Conservation (phyloP, 1,140 invertebrate genomes). For the Nilaparvata lugens region DNA sequence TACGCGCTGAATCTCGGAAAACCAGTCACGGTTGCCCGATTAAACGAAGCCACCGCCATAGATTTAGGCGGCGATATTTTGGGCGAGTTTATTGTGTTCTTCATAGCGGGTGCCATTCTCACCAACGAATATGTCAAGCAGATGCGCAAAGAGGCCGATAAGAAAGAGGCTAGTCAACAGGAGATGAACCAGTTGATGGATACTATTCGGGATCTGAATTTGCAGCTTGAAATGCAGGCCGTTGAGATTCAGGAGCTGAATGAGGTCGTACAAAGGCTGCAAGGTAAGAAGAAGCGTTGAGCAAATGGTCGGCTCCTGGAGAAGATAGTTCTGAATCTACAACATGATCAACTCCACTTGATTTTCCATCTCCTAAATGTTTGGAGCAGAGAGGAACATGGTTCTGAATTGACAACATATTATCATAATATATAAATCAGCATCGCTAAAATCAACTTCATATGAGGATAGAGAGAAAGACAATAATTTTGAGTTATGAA, state of each 20-base stretch:
- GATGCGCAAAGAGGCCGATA: conserved; percentile 53
- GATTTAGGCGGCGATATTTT: conserved; percentile 88
- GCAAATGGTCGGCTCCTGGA: too few species aligned
- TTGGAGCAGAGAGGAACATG: too few species aligned
- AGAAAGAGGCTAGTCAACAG: conserved; percentile 50
- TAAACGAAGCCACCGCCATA: conserved; percentile 89
- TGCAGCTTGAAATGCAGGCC: conserved; percentile 58
- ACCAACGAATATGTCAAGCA: conserved; percentile 73
- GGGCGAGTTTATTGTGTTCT: conserved; percentile 85
- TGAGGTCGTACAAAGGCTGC: too few species aligned
- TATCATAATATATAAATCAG: too few species aligned
- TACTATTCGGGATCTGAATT: conserved; percentile 56
- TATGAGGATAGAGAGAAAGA: too few species aligned
- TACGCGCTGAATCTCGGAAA: conserved; percentile 88
- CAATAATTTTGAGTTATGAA: too few species aligned
- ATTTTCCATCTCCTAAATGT: too few species aligned
- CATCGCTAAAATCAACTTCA: too few species aligned
- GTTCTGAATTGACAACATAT: too few species aligned
- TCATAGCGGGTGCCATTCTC: conserved; percentile 65
- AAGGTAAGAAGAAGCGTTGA: too few species aligned
- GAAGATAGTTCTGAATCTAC: too few species aligned
- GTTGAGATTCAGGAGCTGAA: conserved; percentile 59
- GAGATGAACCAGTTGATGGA: conserved; percentile 50
- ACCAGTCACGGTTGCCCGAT: conserved; percentile 76
- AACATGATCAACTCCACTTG: too few species aligned